Evolutionary conservation across 1,140 invertebrate genomes (phyloP), one percentile per base, ranked within the genome.

Genomic region (Pachypeltis micranthus): DNA sequence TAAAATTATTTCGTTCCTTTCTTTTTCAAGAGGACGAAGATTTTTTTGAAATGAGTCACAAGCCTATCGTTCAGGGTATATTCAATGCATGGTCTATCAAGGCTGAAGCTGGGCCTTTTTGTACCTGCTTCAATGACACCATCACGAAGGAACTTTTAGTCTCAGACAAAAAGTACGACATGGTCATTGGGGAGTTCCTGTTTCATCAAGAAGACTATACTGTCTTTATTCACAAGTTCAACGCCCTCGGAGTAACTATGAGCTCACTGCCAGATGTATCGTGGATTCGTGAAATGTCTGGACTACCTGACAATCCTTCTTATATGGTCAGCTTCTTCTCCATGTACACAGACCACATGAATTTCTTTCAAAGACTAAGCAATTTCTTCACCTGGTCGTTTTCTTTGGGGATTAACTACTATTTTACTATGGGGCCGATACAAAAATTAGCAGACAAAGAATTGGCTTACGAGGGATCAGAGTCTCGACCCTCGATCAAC

Each of bases 381-480:
- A 39, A 16, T 39, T 16, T 39, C 16, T 39, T 10, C 31, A 7
- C 7, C 16, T 16, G 7, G 16, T 10, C 31, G 7, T 39, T 16
- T 7, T 39, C 31, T 10, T 39, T 39, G 31, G 7, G 7, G 31
- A 16, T 39, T 7, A 10, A 39, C 31, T 39, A 39, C 31, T 39
- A 16, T 16, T 39, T 10, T 16, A 7, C 7, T 10, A 7, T 7
- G 16, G 7, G 16, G 7, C 16, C 7, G 7, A 10, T 10, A 7
- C 21, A 25, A 26, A 26, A 57, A 57, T 2, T 54, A 1, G 63
- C 29, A 12, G 58, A 64, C 27, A 63, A 66, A n/a, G 59, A 68
- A 51, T 64, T 70, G 29, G 67, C 59, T 14, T 67, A 67, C 56
- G 34, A 28, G 21, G 65, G 65, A 25, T 66, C 51, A 12, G 47